These are phyloP conservation scores for Chrysoperla carnea DNA, from an alignment of 1,140 invertebrate species.

Conservation along the genomic window DNA sequence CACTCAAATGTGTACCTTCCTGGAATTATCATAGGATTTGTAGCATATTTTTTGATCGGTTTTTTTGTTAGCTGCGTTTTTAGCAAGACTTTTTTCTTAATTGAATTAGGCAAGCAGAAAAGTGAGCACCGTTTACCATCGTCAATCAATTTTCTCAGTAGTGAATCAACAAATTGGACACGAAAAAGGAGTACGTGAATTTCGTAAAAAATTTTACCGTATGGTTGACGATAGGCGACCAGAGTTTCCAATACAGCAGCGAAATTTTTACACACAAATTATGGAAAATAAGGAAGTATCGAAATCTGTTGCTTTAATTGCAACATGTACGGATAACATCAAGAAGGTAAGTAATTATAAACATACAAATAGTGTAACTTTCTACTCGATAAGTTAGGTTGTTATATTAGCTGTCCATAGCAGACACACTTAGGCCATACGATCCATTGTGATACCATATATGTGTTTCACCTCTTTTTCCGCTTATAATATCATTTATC, in stretches of 20 bases:
- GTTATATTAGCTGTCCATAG: too few species aligned
- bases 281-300: conserved; percentile 89
- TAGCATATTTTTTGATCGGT: too few species aligned
- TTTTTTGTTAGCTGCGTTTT: too few species aligned
- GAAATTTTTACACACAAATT: conserved; percentile 72
- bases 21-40: too few species aligned
- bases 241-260: conserved; percentile 56
- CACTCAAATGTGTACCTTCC: too few species aligned
- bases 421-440: too few species aligned
- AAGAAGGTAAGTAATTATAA: conserved; percentile 45
- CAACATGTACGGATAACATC: conserved; percentile 61
- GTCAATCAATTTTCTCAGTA: conserved; percentile 18
- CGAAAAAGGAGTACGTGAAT: conserved; percentile 36
- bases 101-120: conserved; percentile 32
- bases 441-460: too few species aligned
- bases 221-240: conserved; percentile 61
- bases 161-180: conserved; percentile 17
- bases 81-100: conserved; percentile 37
- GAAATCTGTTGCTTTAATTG: conserved; percentile 67
- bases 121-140: conserved; percentile 13
- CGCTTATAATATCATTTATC: too few species aligned
- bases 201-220: conserved; percentile 52
- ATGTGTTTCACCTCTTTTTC: too few species aligned
- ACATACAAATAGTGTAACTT: too few species aligned
- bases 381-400: too few species aligned